phyloP scores from a whole-genome alignment of 2,797 vertebrate genomes.

The Melopsittacus undulatus region DNA sequence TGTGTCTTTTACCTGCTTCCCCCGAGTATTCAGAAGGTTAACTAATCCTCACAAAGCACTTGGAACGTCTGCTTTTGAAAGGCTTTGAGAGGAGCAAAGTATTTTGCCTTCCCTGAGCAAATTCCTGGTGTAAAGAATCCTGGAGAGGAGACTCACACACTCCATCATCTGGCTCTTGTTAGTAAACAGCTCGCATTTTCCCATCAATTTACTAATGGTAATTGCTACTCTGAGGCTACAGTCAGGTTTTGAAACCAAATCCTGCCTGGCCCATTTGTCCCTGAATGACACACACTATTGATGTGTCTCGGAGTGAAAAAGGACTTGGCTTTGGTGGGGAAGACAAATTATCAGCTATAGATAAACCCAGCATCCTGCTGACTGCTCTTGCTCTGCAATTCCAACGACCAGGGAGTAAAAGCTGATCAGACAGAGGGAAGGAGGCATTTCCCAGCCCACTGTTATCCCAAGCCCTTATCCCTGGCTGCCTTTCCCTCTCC shows the following conservation, averaged over 20 bases:
- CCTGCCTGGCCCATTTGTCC: slow-evolving; percentile 24
- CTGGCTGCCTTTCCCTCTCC: not conserved
- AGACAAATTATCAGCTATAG: not conserved
- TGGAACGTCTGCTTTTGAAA: not conserved
- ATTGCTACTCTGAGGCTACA: slow-evolving; percentile 39
- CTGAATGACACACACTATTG: slow-evolving; percentile 13
- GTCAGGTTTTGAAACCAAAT: slow-evolving; percentile 43
- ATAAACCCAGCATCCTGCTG: not conserved
- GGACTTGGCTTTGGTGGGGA: not conserved
- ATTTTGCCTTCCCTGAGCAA: not conserved
- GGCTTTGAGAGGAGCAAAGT: not conserved
- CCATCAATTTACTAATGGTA: slow-evolving; percentile 60
- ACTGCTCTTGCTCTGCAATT: not conserved
- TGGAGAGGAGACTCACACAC: not conserved
- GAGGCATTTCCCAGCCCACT: not conserved
- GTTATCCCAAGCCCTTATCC: not conserved
- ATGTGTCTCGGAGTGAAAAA: not conserved
- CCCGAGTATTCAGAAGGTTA: not conserved
- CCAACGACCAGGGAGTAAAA: not conserved
- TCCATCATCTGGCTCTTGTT: slow-evolving; percentile 50
- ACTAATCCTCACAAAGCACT: not conserved
- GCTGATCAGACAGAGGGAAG: not conserved
- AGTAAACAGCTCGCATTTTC: slow-evolving; percentile 47
- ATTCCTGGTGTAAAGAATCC: not conserved
- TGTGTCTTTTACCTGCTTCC: not conserved